Evolutionary conservation across 2,888 invertebrate species (phyloP), one percentile per base, ranked within the genome.

Genomic region (Pyrrhia umbra): DNA sequence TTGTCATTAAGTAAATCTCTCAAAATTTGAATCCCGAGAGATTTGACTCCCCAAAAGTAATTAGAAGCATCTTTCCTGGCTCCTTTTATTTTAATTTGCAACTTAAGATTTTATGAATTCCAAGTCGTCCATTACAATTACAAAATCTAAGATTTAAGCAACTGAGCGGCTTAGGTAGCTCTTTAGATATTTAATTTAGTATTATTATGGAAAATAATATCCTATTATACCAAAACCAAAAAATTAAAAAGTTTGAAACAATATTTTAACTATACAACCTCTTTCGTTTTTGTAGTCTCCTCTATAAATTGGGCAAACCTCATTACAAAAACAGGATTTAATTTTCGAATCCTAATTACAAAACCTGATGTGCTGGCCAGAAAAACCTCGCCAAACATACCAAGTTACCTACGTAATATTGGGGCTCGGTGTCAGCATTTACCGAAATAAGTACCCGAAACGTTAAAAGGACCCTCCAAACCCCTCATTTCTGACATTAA

Each of bases 401-500:
- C 34, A 0, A 25, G 46, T 43, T 56, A 64, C 62, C n/a, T 68
- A 56, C 50, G 64, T 66, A 68, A 51, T 72, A 71, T 56, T 42
- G 42, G 45, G 64, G 50, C 52, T 65, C 50, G 51, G 54, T 47
- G 68, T 77, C 69, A 75, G 72, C 74, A 52, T 78, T 79, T 75
- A 76, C 80, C 70, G 73, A 79, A 82, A 77, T 77, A 77, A 71
- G 77, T 69, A 73, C 60, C 54, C 68, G 50, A 68, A 71, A 62
- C 68, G 65, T 58, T 62, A 56, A 78, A 80, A 72, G 80, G 77
- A 64, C 65, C 68, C 71, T 70, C 64, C 16, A 56, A 67, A 57
- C 75, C 83, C 75, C 79, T 84, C 77, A 83, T 77, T 75, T 76
- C 73, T 61, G 68, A 72, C 69, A 70, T 84, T 79, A 80, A 61